Evolutionary conservation across 2,888 invertebrate genomes (phyloP), one percentile per base, ranked within the genome.

Genomic region (Ametastegia equiseti): DNA sequence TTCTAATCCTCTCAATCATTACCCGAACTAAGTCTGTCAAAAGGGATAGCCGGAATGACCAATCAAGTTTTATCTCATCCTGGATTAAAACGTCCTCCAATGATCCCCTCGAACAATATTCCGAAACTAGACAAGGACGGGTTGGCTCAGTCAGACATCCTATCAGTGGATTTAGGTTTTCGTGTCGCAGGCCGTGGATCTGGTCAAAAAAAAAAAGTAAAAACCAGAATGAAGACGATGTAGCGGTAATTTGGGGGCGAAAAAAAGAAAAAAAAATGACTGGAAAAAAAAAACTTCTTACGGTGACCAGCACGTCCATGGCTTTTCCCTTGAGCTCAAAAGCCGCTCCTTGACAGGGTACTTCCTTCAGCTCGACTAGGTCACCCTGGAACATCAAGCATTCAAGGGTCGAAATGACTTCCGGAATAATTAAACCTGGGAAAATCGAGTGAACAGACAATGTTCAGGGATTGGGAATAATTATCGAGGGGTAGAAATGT

Each of bases 11-110:
- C 90, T 60, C 11, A 9, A 11, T 60, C 57, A 93, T 93, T 92
- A 96, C 96, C 92, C 97, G 94, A 86, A 98, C 97, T 83, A 98
- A 94, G 93, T 98, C 98, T 11, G 98, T 98, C 75, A 98, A 94
- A 84, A 99, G 94, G 57, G 98, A 98, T 81, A 98, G 94, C 82
- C 98, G 96, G 93, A 98, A 98, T 80, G 97, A 97, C 98, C 98
- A 98, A 93, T 99, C 98, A 87, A 98, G 94, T 92, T 97, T 96
- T 90, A 98, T 97, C 91, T 97, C 97, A 90, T 97, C 97, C 92
- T 97, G 97, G 87, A 96, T 95, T 73, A 98, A 94, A 80, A 98
- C 96, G 91, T 97, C 97, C 92, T 97, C 96, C 84, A 97, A 92
- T 65, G 98, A 98, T 71, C 98, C 98, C 83, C 98, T 94, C 79